A percentile compares a stretch with the other conserved stretches of the same genome.
These are phyloP conservation scores for Chloromyia formosa DNA, from an alignment of 2,888 invertebrate species.

Conservation along the genomic window DNA sequence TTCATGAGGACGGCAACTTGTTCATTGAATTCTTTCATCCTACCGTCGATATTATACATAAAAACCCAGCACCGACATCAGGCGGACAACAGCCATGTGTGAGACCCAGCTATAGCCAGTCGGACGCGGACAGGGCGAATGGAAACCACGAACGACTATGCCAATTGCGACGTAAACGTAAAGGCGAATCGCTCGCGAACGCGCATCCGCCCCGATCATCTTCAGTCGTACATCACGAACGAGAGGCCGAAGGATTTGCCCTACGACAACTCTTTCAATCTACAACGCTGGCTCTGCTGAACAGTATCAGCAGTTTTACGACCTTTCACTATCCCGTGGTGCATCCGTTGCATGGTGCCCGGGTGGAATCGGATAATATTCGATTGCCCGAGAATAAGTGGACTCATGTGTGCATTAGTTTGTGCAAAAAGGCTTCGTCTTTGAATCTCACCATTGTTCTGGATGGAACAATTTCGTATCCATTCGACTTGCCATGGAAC, in stretches of 20 bases:
- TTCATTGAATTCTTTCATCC: slow-evolving; percentile 60
- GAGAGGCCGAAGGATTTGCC: slow-evolving; percentile 49
- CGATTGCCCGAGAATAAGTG: slow-evolving; percentile 59
- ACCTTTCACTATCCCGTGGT: slow-evolving; percentile 54
- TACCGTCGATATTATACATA: slow-evolving; percentile 54
- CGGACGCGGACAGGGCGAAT: background rate
- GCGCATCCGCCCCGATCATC: background rate
- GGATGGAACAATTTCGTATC: slow-evolving; percentile 59
- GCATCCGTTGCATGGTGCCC: slow-evolving; percentile 55
- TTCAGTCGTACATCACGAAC: background rate
- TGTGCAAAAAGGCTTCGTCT: slow-evolving; percentile 55
- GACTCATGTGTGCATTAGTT: slow-evolving; percentile 60
- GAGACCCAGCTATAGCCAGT: background rate
- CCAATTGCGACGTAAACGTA: slow-evolving; percentile 39
- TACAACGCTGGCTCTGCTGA: slow-evolving; percentile 59
- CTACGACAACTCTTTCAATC: slow-evolving; percentile 60
- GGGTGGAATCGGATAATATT: slow-evolving; percentile 57
- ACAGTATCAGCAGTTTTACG: slow-evolving; percentile 60
- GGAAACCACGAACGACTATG: slow-evolving; percentile 3
- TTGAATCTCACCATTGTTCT: slow-evolving; percentile 57
- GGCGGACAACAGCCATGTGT: background rate
- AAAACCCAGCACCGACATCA: background rate
- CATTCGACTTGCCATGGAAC: slow-evolving; percentile 57
- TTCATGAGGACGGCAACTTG: slow-evolving; percentile 58
- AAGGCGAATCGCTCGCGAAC: slow-evolving; percentile 13